Evolutionary conservation across 2,888 invertebrate species (phyloP).

Genomic region (Limnephilus rhombicus): DNA sequence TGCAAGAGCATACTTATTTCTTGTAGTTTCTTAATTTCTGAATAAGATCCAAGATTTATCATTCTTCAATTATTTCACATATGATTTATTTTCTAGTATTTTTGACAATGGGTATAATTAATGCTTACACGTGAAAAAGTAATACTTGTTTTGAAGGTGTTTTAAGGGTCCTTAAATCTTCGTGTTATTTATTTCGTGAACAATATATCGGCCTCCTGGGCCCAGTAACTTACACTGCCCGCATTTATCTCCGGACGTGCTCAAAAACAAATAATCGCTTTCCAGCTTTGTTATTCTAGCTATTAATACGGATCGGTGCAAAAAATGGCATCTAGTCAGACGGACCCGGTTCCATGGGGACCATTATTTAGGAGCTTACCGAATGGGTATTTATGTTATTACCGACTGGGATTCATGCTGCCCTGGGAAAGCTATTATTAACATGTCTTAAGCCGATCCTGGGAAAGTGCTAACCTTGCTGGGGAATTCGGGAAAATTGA

Average conservation of each 20-base stretch:
- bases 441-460: not conserved
- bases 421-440: not conserved
- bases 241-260: constrained; percentile 23
- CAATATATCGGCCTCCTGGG: constrained; percentile 18
- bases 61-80: not conserved
- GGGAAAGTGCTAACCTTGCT: not conserved
- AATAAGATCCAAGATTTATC: too few relatives aligned
- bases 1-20: not conserved
- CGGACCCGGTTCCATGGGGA: constrained; percentile 5
- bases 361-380: not conserved
- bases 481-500: not conserved
- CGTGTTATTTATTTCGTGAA: not conserved
- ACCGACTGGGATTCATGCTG: not conserved
- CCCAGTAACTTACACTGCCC: constrained; percentile 8
- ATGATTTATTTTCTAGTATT: not conserved
- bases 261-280: constrained; percentile 35
- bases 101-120: not conserved
- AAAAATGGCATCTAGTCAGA: constrained; percentile 31
- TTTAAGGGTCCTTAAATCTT: not conserved
- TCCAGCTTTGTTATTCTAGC: constrained; percentile 26
- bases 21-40: too few relatives aligned
- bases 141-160: not conserved
- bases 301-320: constrained; percentile 31
- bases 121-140: not conserved
- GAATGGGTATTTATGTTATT: constrained; percentile 33